Conservation (phyloP, 2,797 vertebrate species). For the Mus spretus region DNA sequence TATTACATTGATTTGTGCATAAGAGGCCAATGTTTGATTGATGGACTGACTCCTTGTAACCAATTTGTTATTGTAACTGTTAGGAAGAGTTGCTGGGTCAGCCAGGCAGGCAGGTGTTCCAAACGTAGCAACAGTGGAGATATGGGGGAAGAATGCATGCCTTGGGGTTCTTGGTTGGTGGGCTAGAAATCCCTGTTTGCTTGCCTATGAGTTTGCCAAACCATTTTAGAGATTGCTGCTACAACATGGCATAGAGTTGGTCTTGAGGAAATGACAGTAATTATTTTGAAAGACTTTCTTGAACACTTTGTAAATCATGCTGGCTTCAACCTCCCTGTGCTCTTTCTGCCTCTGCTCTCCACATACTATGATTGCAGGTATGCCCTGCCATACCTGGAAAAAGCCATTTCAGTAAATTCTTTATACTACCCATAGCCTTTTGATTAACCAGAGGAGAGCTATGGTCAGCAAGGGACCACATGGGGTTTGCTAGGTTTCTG, state of each 20-base stretch:
- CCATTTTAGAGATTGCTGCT: neutral
- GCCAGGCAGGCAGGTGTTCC: neutral
- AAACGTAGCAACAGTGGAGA: neutral
- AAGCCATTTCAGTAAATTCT: neutral
- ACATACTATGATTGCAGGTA: neutral
- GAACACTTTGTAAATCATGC: neutral
- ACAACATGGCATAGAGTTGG: neutral
- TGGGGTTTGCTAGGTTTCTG: neutral
- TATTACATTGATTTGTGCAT: conserved; percentile 41
- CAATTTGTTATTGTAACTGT: neutral
- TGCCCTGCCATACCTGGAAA: neutral
- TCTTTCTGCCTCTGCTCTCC: neutral
- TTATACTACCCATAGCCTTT: neutral
- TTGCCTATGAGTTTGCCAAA: neutral
- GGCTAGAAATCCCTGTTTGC: neutral
- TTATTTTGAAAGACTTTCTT: neutral
- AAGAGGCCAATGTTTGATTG: conserved; percentile 56
- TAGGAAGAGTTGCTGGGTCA: neutral
- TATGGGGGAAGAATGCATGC: neutral
- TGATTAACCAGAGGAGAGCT: neutral
- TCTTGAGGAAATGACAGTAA: conserved; percentile 15
- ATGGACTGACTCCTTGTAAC: conserved; percentile 34
- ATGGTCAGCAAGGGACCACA: rapidly evolving
- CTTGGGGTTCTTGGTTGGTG: neutral
- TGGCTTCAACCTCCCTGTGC: neutral